Conservation (phyloP, 2,888 invertebrate genomes). For the Drosophila ezoana region DNA sequence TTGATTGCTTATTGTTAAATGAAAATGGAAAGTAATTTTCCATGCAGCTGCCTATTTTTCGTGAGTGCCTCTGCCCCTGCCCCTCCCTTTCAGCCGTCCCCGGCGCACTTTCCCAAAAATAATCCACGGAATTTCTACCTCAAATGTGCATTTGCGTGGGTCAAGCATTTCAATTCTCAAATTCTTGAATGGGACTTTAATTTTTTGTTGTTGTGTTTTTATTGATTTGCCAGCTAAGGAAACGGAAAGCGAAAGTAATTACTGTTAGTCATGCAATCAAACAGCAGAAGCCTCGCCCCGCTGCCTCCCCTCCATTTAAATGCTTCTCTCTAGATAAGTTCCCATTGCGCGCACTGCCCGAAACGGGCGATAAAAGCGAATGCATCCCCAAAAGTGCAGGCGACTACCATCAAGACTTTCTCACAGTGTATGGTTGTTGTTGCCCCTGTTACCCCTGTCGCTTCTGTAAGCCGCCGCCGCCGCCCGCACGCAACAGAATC, state of each 20-base stretch:
- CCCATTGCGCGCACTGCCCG: conserved; percentile 27
- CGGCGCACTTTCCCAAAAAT: conserved; percentile 48
- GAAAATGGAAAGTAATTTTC: conserved; percentile 79
- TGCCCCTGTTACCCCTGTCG: neutral
- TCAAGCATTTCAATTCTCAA: conserved; percentile 28
- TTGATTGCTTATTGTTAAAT: conserved; percentile 80
- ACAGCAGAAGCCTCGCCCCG: conserved; percentile 2
- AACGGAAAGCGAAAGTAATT: conserved; percentile 76
- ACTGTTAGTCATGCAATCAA: conserved; percentile 59
- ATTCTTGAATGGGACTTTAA: conserved; percentile 39
- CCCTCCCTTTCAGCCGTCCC: conserved; percentile 1
- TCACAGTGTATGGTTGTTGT: conserved; percentile 30
- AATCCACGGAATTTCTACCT: conserved; percentile 31
- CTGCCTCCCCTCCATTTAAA: neutral
- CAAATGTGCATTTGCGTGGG: conserved; percentile 10
- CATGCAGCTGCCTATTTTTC: conserved; percentile 60
- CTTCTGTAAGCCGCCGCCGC: neutral
- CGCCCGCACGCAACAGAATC: conserved; percentile 67
- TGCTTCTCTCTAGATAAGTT: conserved; percentile 36
- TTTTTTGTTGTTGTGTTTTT: conserved; percentile 23
- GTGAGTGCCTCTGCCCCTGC: conserved; percentile 20
- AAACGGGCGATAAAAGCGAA: conserved; percentile 36
- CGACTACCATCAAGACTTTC: conserved; percentile 31
- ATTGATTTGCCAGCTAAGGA: conserved; percentile 63
- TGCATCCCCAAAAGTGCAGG: conserved; percentile 43